phyloP scores from a whole-genome alignment of 92 coral and sea anemone genomes.

The Parazoanthus atlanticus region DNA sequence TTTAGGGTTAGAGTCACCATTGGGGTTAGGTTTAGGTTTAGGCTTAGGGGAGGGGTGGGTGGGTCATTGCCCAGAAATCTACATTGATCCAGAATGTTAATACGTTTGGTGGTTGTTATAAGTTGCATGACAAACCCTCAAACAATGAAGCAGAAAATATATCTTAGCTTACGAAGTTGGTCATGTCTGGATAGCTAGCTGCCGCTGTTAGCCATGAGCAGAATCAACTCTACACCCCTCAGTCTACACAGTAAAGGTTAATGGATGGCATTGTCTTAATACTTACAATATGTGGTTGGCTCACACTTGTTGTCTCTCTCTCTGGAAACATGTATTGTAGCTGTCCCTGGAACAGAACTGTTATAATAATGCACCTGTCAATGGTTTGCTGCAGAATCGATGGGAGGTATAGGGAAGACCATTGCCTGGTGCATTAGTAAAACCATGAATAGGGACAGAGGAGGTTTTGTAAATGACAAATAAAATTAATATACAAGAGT shows the following conservation, averaged over 20 bases:
- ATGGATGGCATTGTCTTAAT: neutral
- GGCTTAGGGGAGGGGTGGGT: no score
- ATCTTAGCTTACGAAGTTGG: neutral
- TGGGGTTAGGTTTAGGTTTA: no score
- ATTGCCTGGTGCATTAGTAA: constrained; percentile 1
- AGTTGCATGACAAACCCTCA: constrained; percentile 37
- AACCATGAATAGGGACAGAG: neutral
- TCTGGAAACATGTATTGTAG: no score
- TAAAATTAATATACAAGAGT: no score
- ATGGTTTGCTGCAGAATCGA: neutral
- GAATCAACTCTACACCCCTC: constrained; percentile 29
- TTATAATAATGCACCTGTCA: neutral
- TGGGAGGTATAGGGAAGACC: neutral
- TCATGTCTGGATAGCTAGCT: constrained; percentile 15
- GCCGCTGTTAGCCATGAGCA: neutral
- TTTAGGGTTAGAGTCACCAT: no score
- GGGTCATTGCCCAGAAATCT: no score
- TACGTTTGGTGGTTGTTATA: neutral
- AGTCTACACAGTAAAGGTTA: neutral
- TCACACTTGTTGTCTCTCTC: neutral
- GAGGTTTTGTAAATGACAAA: neutral
- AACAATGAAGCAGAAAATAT: neutral
- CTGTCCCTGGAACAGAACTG: neutral
- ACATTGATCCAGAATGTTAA: neutral
- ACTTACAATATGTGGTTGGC: constrained; percentile 12